phyloP scores from a whole-genome alignment of 1,140 invertebrate species.

The Hyles vespertilio region DNA sequence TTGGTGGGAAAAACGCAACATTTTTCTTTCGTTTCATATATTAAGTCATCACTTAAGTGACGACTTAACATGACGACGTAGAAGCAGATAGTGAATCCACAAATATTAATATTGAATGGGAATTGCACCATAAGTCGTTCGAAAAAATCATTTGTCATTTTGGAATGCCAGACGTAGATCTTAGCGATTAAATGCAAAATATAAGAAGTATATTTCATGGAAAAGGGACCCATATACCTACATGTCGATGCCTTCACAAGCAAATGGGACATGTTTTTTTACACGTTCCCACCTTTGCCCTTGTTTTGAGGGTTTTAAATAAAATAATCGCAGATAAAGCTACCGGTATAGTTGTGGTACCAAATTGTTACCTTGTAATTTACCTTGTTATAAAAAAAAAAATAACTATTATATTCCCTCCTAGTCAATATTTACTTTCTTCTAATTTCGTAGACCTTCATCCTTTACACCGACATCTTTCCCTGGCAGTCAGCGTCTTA shows the following conservation, averaged over 20 bases:
- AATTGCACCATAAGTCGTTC: not conserved
- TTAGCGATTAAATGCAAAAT: conserved; percentile 9
- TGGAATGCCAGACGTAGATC: conserved; percentile 11
- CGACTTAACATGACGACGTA: too few species aligned
- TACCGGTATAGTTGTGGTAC: conserved; percentile 12
- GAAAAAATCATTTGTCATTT: conserved; percentile 1
- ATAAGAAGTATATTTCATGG: conserved; percentile 12
- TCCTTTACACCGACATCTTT: too few species aligned
- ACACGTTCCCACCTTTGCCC: conserved; percentile 17
- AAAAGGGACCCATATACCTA: conserved; percentile 6
- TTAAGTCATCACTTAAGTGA: too few species aligned
- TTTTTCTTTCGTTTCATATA: not conserved
- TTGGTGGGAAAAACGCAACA: not conserved
- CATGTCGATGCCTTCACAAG: conserved; percentile 13
- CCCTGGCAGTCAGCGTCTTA: too few species aligned
- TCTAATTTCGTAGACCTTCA: too few species aligned
- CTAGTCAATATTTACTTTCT: too few species aligned
- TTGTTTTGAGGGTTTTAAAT: conserved; percentile 10
- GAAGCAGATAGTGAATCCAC: too few species aligned
- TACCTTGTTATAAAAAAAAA: too few species aligned
- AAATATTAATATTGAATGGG: conserved; percentile 6
- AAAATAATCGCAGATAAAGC: conserved; percentile 14
- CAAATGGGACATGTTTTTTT: conserved; percentile 10
- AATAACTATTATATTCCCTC: too few species aligned
- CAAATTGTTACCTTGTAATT: conserved; percentile 8